A percentile compares a stretch with the other conserved stretches of the same genome.
phyloP scores from a whole-genome alignment of 2,113 vertebrate species.

The Xenopus tropicalis region UCB_Xtro_10.0 CM004451.2:58841001-58841500 shows the following conservation, averaged over 20 bases:
- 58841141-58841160: too few relatives aligned
- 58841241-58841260: constrained; percentile 4
- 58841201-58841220: constrained; percentile 2
- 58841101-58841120: too few relatives aligned
- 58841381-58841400: constrained; percentile 24
- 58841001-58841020: too few relatives aligned
- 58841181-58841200: too few relatives aligned
- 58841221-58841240: constrained; percentile 35
- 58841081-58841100: too few relatives aligned
- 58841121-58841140: too few relatives aligned
- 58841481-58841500: too few relatives aligned
- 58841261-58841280: constrained; percentile 9
- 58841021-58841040: too few relatives aligned
- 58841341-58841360: constrained; percentile 37
- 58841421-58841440: constrained; percentile 1
- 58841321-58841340: constrained; percentile 28
- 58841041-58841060: too few relatives aligned
- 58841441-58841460: constrained; percentile 11
- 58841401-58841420: constrained; percentile 43
- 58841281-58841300: constrained; percentile 40
- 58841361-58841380: constrained; percentile 45
- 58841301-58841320: constrained; percentile 17
- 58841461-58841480: background rate
- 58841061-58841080: too few relatives aligned
- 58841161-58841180: too few relatives aligned